Evolutionary conservation across 2,113 vertebrate genomes (phyloP).

Genomic region (Phasianus colchicus): DNA sequence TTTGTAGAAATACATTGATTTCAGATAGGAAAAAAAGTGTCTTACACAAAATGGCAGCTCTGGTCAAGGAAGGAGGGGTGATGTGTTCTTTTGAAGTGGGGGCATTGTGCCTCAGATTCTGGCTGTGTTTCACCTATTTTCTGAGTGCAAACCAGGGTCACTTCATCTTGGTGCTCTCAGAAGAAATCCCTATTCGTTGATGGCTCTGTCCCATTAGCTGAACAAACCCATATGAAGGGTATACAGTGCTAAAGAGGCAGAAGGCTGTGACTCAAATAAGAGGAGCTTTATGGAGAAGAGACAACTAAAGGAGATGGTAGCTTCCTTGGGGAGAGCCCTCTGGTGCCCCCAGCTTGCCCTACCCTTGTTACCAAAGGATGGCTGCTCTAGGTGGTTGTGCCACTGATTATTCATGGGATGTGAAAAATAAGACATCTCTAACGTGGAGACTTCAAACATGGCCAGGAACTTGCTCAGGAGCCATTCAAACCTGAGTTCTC

Average conservation of each 20-base stretch:
- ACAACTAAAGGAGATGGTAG: background rate
- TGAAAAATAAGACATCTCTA: background rate
- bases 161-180: background rate
- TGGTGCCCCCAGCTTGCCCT: background rate
- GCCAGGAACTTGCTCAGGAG: background rate
- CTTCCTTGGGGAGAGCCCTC: rapidly evolving
- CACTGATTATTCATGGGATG: background rate
- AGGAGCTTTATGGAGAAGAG: background rate
- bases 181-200: background rate
- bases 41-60: rapidly evolving
- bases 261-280: background rate
- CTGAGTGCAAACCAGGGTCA: background rate
- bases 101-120: background rate
- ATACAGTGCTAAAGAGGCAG: background rate
- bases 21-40: background rate
- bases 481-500: background rate
- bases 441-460: background rate
- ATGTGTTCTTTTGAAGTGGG: background rate
- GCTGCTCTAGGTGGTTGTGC: background rate
- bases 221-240: background rate
- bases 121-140: background rate
- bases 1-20: background rate
- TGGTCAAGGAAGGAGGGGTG: background rate
- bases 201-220: background rate
- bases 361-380: background rate